Evolutionary conservation across 2,113 vertebrate genomes (phyloP).

Genomic region (Nerophis lumbriciformis): DNA sequence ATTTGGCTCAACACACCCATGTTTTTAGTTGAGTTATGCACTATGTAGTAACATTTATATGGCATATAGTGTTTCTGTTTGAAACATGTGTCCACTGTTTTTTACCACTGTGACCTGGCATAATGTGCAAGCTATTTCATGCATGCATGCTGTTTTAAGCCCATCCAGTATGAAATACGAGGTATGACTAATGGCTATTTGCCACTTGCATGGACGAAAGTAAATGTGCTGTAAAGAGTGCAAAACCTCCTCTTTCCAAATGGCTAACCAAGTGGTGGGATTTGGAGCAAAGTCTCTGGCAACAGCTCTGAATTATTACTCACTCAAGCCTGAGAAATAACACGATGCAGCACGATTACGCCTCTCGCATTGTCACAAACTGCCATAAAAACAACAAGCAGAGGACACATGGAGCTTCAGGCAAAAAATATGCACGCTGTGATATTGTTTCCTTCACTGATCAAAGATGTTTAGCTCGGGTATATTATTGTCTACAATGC

Average conservation of each 20-base stretch:
- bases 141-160: slow-evolving; percentile 31
- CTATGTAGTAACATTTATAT: neutral
- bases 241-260: slow-evolving; percentile 34
- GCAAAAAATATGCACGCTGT: slow-evolving; percentile 63
- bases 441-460: slow-evolving; percentile 64
- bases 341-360: slow-evolving; percentile 58
- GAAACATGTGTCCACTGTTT: slow-evolving; percentile 14
- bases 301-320: slow-evolving; percentile 47
- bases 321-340: slow-evolving; percentile 56
- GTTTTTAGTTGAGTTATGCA: neutral
- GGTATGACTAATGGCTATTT: slow-evolving; percentile 59
- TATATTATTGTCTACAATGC: slow-evolving; percentile 44
- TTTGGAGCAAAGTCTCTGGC: slow-evolving; percentile 46
- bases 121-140: slow-evolving; percentile 42
- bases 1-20: slow-evolving; percentile 4
- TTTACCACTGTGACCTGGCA: neutral
- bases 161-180: slow-evolving; percentile 19
- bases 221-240: slow-evolving; percentile 31
- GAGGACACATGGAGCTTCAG: slow-evolving; percentile 59
- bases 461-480: slow-evolving; percentile 50
- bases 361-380: slow-evolving; percentile 60
- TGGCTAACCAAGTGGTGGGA: slow-evolving; percentile 35
- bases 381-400: slow-evolving; percentile 64
- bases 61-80: neutral
- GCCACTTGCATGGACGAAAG: slow-evolving; percentile 35